Evolutionary conservation across 2,888 invertebrate genomes (phyloP).

Genomic region (Dryobota labecula): DNA sequence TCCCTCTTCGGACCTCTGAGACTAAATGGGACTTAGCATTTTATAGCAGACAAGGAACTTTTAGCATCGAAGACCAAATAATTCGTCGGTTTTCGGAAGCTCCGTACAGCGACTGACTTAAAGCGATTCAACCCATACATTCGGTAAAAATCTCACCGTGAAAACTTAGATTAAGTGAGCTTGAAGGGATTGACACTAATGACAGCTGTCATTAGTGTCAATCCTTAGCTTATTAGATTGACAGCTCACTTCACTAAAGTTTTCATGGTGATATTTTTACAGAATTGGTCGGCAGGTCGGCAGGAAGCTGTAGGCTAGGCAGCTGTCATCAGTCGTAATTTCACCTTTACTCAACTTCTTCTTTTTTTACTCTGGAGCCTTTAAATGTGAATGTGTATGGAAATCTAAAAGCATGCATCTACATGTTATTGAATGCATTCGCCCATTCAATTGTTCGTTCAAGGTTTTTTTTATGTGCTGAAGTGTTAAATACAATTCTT

Average conservation of each 20-base stretch:
- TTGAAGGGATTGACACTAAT: too few relatives aligned
- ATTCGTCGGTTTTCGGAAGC: background rate
- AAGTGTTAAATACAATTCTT: conserved; percentile 26
- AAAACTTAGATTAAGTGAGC: too few relatives aligned
- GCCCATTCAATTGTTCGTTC: conserved; percentile 40
- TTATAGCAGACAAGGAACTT: background rate
- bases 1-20: background rate
- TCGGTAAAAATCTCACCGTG: too few relatives aligned
- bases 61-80: background rate
- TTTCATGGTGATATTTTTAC: too few relatives aligned
- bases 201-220: too few relatives aligned
- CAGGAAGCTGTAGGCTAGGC: too few relatives aligned
- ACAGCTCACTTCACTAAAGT: too few relatives aligned
- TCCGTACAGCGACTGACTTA: background rate
- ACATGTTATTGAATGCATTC: conserved; percentile 33
- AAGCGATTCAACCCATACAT: too few relatives aligned
- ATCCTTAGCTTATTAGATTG: too few relatives aligned
- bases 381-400: conserved; percentile 53
- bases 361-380: conserved; percentile 38
- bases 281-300: too few relatives aligned
- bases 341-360: background rate
- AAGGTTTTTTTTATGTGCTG: conserved; percentile 13
- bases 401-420: conserved; percentile 60
- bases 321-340: background rate
- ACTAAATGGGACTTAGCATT: background rate